Evolutionary conservation across 2,888 invertebrate species (phyloP).

Genomic region (Drosophila nr. medialis): DNA sequence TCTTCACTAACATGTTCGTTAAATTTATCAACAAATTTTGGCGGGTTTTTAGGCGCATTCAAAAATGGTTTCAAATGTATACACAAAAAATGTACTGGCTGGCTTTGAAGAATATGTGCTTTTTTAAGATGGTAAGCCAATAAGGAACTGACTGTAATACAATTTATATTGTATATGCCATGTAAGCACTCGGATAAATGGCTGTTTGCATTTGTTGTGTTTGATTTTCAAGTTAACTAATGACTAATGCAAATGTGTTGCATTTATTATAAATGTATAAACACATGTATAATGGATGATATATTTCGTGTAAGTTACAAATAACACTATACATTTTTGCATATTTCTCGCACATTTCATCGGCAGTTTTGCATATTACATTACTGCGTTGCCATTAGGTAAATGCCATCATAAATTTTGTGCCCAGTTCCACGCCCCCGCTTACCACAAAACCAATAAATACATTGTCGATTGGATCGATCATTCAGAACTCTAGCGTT

Average conservation of each 20-base stretch:
- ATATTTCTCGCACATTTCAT: constrained; percentile 31
- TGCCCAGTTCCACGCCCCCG: constrained; percentile 20
- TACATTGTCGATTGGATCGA: constrained; percentile 58
- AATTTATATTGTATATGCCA: background rate
- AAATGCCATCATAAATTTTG: constrained; percentile 75
- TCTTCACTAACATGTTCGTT: background rate
- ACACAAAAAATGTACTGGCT: background rate
- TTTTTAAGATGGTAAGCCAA: background rate
- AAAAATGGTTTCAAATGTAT: background rate
- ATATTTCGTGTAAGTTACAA: constrained; percentile 72
- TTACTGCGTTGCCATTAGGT: constrained; percentile 61
- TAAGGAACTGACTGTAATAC: background rate
- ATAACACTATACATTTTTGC: constrained; percentile 70
- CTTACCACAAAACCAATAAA: constrained; percentile 55
- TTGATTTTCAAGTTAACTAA: constrained; percentile 9
- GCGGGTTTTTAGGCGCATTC: constrained; percentile 9
- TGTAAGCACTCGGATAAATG: background rate
- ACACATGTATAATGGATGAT: constrained; percentile 42
- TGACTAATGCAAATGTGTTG: constrained; percentile 18
- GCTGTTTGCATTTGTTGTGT: background rate
- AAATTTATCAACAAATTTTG: background rate
- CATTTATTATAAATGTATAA: constrained; percentile 12
- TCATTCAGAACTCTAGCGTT: constrained; percentile 9
- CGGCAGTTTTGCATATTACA: constrained; percentile 47
- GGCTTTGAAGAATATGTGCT: background rate